Evolutionary conservation across 2,113 vertebrate species (phyloP).

Genomic region (Eidolon helvum): DNA sequence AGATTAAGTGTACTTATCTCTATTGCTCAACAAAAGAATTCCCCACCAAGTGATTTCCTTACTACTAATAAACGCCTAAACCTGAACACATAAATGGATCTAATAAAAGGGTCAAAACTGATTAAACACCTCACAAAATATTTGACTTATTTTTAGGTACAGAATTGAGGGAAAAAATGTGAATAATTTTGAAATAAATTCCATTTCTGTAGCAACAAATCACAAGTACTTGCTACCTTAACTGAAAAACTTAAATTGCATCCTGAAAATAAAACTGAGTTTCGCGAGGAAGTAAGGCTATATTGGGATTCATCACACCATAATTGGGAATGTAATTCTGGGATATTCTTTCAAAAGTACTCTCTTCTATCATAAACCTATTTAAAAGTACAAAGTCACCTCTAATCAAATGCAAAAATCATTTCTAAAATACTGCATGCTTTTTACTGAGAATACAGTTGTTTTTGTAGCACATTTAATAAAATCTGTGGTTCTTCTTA

Average conservation of each 20-base stretch:
- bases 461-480: not conserved
- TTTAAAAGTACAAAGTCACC: not conserved
- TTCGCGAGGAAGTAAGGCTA: not conserved
- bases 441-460: not conserved
- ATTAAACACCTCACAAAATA: constrained; percentile 7
- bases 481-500: not conserved
- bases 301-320: not conserved
- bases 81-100: not conserved
- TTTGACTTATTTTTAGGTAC: not conserved
- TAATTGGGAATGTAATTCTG: not conserved
- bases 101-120: not conserved
- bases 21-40: not conserved
- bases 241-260: not conserved
- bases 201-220: not conserved
- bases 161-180: not conserved
- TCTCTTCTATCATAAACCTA: not conserved
- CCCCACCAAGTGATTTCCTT: not conserved
- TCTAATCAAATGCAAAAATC: not conserved
- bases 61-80: not conserved
- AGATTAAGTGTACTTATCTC: not conserved
- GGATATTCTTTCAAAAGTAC: not conserved
- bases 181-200: constrained; percentile 26
- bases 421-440: not conserved
- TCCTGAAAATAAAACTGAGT: not conserved
- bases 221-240: not conserved